phyloP scores from a whole-genome alignment of 2,888 invertebrate genomes.

The Colletes collaris region DNA sequence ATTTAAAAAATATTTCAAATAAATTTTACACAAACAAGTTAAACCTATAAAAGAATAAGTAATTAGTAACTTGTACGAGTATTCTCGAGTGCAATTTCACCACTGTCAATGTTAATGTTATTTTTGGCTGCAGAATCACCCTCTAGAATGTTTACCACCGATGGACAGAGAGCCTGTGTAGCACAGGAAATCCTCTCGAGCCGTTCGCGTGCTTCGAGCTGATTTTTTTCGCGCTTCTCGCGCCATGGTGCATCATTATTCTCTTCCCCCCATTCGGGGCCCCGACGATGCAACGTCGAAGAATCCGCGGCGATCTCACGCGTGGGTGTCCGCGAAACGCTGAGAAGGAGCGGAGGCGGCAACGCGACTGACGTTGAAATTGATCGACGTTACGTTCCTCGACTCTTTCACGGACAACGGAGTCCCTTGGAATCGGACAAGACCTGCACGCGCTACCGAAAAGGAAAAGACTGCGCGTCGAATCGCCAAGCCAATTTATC shows the following conservation, averaged over 20 bases:
- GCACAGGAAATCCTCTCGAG: slow-evolving; percentile 57
- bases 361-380: slow-evolving; percentile 21
- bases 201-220: slow-evolving; percentile 22
- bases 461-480: not conserved
- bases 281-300: not conserved
- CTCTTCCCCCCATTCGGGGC: not conserved
- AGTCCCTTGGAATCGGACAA: not conserved
- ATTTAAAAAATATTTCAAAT: too few relatives aligned
- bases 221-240: slow-evolving; percentile 23
- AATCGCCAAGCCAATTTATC: slow-evolving; percentile 11
- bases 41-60: too few relatives aligned
- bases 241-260: slow-evolving; percentile 1
- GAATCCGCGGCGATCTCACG: slow-evolving; percentile 6
- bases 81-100: too few relatives aligned
- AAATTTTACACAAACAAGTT: too few relatives aligned
- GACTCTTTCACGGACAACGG: not conserved
- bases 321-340: slow-evolving; percentile 18
- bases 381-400: slow-evolving; percentile 17
- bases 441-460: not conserved
- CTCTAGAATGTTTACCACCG: too few relatives aligned
- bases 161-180: slow-evolving; percentile 24
- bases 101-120: too few relatives aligned
- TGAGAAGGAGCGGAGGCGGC: slow-evolving; percentile 13
- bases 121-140: too few relatives aligned
- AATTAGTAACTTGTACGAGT: too few relatives aligned